Base-by-base conservation (phyloP, 2,888 invertebrate genomes). In the Zaprionus lineosus region DNA sequence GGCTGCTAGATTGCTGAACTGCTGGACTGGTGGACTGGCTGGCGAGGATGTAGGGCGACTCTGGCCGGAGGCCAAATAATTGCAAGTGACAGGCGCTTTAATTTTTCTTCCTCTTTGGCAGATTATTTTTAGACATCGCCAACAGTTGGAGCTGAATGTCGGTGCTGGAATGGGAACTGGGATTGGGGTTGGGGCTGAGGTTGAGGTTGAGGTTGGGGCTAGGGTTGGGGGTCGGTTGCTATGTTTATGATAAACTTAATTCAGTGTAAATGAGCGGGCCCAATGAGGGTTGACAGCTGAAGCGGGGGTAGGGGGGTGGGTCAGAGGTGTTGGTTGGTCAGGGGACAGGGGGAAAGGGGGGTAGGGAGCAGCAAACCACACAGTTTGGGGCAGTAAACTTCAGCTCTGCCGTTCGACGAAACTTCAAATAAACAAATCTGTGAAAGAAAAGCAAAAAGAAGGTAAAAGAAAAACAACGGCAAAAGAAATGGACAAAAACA, bases 81-180 rank as follows among this genome's bases (percentile, higher is more conserved):
- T 87, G 86, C 88, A 87, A 87, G 72, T 87, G 86, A 87, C 86
- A 87, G 86, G 83, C 81, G 84, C 81, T 78, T 83, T 78, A 78
- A 78, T 86, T 86, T 86, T 66, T 85, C 72, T 83, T 82, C 67
- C 81, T 86, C 64, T 78, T 74, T 29, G 57, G 61, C 65, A 77
- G 83, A 63, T 84, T 84, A 64, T 70, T 70, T 73, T 86, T 66
- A 77, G 72, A 62, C 40, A 9, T 29, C 24, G 60, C 31, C n/a
- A n/a, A n/a, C n/a, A n/a, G n/a, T 24, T 28, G 37, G 24, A 12
- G 33, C 7, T 19, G 14, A n/a, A n/a, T n/a, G n/a, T n/a, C n/a
- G n/a, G n/a, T n/a, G n/a, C n/a, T n/a, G n/a, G n/a, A n/a, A n/a
- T n/a, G n/a, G n/a, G n/a, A n/a, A n/a, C n/a, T n/a, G 41, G 15